Conservation (phyloP, 2,113 vertebrate species). For the Hippopotamus amphibius region DNA sequence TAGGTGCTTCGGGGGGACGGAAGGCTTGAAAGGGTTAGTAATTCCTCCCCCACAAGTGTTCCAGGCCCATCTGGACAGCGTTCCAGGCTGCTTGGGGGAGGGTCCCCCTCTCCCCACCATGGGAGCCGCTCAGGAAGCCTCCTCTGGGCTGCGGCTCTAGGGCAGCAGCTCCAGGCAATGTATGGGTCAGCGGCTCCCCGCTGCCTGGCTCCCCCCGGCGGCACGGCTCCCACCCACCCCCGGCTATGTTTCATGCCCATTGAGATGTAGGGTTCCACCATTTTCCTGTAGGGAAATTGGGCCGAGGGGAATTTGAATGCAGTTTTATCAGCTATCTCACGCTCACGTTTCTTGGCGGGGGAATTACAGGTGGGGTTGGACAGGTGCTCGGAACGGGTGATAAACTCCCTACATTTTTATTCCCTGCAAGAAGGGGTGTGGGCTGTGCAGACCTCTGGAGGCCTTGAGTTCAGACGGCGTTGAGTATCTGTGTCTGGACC, state of each 20-base stretch:
- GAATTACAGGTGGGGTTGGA: background rate
- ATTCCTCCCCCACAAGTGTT: background rate
- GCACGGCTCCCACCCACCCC: fast-evolving
- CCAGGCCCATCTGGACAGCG: background rate
- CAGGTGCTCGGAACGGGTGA: fast-evolving
- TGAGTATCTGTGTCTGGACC: background rate
- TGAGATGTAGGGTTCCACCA: background rate
- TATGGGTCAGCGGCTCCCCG: background rate
- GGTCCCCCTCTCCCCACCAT: fast-evolving
- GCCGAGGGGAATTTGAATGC: background rate
- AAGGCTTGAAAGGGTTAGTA: background rate
- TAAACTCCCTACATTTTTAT: background rate
- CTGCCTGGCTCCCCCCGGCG: no score
- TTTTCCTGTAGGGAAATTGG: background rate
- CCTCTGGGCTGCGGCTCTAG: background rate
- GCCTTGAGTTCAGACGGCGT: background rate
- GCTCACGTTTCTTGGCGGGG: background rate
- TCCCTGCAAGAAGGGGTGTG: background rate
- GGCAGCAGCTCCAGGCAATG: background rate
- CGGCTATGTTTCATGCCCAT: background rate
- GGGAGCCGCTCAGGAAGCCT: background rate
- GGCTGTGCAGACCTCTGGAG: background rate
- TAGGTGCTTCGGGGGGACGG: background rate
- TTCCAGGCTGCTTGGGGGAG: background rate
- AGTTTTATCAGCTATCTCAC: background rate